These are phyloP conservation scores for Lophius americanus DNA, from an alignment of 2,797 vertebrate species.

Conservation along the genomic window DNA sequence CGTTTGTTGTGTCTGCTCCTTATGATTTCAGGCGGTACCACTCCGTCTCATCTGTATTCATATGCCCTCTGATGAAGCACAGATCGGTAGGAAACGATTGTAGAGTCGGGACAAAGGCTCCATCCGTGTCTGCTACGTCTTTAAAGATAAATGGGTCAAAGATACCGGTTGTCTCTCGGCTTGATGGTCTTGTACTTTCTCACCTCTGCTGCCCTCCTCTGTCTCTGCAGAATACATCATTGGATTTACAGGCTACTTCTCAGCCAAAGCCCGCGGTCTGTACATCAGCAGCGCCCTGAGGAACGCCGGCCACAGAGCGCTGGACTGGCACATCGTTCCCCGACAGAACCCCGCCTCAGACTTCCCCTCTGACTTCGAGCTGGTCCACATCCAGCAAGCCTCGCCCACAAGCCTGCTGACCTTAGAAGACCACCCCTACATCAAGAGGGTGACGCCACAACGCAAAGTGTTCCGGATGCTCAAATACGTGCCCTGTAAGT, in stretches of 20 bases:
- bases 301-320: conserved; percentile 47
- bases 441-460: conserved; percentile 96
- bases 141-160: too few relatives aligned
- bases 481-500: conserved; percentile 90
- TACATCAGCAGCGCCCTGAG: conserved; percentile 94
- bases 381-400: conserved; percentile 91
- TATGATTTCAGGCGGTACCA: too few relatives aligned
- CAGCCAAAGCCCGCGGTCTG: conserved; percentile 92
- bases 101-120: too few relatives aligned
- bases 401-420: conserved; percentile 86
- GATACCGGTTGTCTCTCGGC: background rate
- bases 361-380: conserved; percentile 98
- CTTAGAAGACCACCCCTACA: conserved; percentile 94
- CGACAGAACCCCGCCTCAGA: conserved; percentile 95
- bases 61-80: too few relatives aligned
- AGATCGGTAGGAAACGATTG: too few relatives aligned
- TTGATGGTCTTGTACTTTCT: background rate
- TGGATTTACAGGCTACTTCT: conserved; percentile 96
- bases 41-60: too few relatives aligned
- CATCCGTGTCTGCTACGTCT: too few relatives aligned
- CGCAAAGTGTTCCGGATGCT: conserved; percentile 94
- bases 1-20: too few relatives aligned
- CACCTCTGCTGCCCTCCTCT: background rate
- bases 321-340: conserved; percentile 94
- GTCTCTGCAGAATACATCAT: conserved; percentile 91